Conservation (phyloP, 92 coral and sea anemone genomes). For the Bergia sp. region DNA sequence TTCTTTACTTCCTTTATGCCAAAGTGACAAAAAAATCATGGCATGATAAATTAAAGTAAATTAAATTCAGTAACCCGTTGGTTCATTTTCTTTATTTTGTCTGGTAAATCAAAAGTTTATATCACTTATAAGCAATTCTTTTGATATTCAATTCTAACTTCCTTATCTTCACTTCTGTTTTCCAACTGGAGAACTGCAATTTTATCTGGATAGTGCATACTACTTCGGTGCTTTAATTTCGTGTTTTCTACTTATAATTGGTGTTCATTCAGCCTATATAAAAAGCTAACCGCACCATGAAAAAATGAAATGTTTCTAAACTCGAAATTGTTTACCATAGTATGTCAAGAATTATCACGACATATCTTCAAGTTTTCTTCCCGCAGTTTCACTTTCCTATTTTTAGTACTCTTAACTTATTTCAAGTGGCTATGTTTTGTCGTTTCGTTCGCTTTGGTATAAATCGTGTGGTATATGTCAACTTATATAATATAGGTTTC, state of each 20-base stretch:
- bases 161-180: background rate
- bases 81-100: background rate
- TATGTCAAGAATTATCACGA: background rate
- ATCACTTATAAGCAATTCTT: background rate
- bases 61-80: constrained; percentile 5
- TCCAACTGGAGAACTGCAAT: no score
- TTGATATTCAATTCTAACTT: background rate
- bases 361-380: background rate
- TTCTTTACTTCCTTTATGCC: background rate
- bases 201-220: background rate
- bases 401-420: background rate
- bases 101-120: background rate
- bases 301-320: background rate
- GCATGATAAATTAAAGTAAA: no score
- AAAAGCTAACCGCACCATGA: no score
- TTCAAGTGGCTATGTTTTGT: background rate
- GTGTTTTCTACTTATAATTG: no score
- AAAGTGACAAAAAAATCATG: background rate
- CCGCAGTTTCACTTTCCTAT: background rate
- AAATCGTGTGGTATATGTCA: background rate
- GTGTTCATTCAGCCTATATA: background rate
- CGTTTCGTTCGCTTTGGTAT: background rate
- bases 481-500: background rate
- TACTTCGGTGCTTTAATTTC: no score
- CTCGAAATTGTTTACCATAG: background rate